phyloP scores from a whole-genome alignment of 1,140 invertebrate genomes.

The Conus ventricosus region DNA sequence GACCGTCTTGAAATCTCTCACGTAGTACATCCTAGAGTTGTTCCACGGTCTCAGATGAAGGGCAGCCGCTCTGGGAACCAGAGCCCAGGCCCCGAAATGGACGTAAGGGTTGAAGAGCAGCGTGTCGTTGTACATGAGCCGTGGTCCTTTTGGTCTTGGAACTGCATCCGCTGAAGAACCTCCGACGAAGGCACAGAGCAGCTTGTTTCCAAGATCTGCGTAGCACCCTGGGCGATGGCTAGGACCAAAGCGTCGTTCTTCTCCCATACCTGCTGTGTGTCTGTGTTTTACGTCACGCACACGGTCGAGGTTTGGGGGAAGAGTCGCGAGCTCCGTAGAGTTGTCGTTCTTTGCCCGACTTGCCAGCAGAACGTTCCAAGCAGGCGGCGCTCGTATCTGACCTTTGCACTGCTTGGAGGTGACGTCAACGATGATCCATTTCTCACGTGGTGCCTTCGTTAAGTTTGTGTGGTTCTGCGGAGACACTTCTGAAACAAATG shows the following conservation, averaged over 20 bases:
- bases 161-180: background rate
- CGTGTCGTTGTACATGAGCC: slow-evolving; percentile 20
- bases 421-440: background rate
- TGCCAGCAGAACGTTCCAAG: background rate
- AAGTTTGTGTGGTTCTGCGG: background rate
- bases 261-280: background rate
- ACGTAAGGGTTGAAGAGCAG: slow-evolving; percentile 23
- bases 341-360: background rate
- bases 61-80: background rate
- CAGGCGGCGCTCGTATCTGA: background rate
- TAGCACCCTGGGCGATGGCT: background rate
- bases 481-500: background rate
- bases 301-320: background rate
- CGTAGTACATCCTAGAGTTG: background rate
- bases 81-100: slow-evolving; percentile 8
- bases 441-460: background rate
- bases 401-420: background rate
- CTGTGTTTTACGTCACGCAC: background rate
- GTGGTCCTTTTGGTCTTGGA: background rate
- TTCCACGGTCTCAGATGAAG: background rate
- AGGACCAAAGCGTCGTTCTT: background rate
- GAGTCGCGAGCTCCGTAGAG: background rate
- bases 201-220: background rate
- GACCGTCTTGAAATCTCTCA: background rate
- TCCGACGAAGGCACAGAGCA: background rate